A percentile compares a stretch with the other conserved stretches of the same genome.
These are phyloP conservation scores for Vimba vimba DNA, from an alignment of 2,113 vertebrate genomes.

Conservation along the genomic window DNA sequence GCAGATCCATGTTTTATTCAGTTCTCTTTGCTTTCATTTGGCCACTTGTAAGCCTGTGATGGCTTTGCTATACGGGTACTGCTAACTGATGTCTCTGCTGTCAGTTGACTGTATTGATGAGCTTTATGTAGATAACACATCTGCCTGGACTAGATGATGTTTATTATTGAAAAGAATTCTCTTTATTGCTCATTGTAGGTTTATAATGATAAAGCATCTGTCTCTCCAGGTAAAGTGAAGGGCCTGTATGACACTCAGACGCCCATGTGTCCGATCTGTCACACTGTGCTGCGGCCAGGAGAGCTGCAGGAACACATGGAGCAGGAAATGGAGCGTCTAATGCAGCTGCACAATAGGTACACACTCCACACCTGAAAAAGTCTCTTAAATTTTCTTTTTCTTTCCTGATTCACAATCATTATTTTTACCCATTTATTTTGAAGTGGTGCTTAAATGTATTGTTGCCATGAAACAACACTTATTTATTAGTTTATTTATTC, in stretches of 20 bases:
- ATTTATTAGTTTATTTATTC: no score
- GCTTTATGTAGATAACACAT: constrained; percentile 52
- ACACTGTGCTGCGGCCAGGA: constrained; percentile 85
- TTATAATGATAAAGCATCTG: neutral
- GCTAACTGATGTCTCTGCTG: constrained; percentile 23
- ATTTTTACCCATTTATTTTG: no score
- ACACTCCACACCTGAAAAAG: neutral
- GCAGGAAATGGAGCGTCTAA: constrained; percentile 89
- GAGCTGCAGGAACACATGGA: constrained; percentile 97
- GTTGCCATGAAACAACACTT: no score
- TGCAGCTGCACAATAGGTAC: constrained; percentile 90
- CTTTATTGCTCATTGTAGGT: neutral
- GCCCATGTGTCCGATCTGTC: constrained; percentile 93
- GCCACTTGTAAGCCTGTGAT: constrained; percentile 67
- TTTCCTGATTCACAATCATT: no score
- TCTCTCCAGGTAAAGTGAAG: constrained; percentile 68
- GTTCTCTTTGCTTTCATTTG: constrained; percentile 72
- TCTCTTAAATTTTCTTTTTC: no score
- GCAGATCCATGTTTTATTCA: constrained; percentile 73
- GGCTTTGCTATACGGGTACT: constrained; percentile 58
- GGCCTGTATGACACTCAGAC: constrained; percentile 88
- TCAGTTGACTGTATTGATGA: constrained; percentile 34
- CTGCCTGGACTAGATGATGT: constrained; percentile 18
- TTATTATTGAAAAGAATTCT: neutral
- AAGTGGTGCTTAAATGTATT: no score